Base-by-base conservation (phyloP, 2,797 vertebrate species). In the Limnodromus scolopaceus region DNA sequence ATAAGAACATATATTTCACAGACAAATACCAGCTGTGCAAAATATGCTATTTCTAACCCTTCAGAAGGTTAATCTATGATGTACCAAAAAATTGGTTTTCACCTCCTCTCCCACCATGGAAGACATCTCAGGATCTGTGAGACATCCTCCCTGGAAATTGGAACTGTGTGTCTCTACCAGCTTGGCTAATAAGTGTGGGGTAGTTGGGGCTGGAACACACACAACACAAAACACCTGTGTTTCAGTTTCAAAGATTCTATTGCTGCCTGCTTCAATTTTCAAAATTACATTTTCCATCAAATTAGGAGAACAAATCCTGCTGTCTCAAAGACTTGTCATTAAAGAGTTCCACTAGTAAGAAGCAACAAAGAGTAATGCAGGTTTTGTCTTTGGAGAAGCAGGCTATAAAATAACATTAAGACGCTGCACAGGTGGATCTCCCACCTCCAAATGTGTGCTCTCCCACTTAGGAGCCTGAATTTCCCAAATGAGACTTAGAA, bases 181-280 rank as follows among this genome's bases (percentile, higher is more conserved):
- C 22, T 54, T 54, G 24, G 7, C 6, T 64, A 45, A 4, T 23
- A 43, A 25, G 6, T 34, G 27, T 71, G 16, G 17, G 2, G 7
- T 46, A 18, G 27, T 22, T 72, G 24, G 12, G 30, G 4, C 2
- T 8, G 32, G 12, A 16, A 2, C 10, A 23, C 11, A 38, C 14
- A 30, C 4, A 51, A 10, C 0, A 2, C 3, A 6, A 3, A 48
- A 5, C 1, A 2, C 3, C 2, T 16, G 0, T 8, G 6, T 27
- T 55, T 63, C 41, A 48, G 6, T 65, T 89, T 34, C 57, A 69
- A 90, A 72, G 6, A 14, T 20, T 4, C 3, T 54, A 14, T 8
- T 54, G 18, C 10, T 66, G 2, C 20, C 25, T 54, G 6, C 16
- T 45, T 79, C 43, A 43, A 28, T 46, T 63, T 45, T 32, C 20